These are phyloP conservation scores for Prionace glauca DNA, from an alignment of 2,797 vertebrate species.

Conservation along the genomic window DNA sequence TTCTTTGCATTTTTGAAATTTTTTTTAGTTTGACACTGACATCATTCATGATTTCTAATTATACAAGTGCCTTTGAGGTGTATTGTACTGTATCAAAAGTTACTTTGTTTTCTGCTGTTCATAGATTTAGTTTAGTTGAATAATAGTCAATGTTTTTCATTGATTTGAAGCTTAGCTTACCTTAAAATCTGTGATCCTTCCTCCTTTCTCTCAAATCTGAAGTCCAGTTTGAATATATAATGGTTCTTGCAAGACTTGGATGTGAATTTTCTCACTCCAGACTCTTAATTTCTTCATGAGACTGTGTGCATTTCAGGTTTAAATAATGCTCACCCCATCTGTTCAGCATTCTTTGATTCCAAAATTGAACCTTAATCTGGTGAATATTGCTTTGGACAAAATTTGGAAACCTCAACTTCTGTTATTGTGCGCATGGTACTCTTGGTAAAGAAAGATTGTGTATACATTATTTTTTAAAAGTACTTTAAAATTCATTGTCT, in stretches of 20 bases:
- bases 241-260: not conserved
- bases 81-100: not conserved
- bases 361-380: not conserved
- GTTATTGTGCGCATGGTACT: not conserved
- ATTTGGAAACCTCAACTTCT: not conserved
- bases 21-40: not conserved
- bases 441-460: not conserved
- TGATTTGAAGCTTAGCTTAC: not conserved
- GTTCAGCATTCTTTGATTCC: not conserved
- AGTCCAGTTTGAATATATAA: not conserved
- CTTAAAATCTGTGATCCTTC: not conserved
- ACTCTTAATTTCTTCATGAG: not conserved
- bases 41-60: not conserved
- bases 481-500: not conserved
- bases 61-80: not conserved
- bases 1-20: not conserved
- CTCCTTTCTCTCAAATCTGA: not conserved
- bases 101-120: not conserved
- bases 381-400: not conserved
- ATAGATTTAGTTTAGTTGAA: not conserved
- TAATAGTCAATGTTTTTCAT: not conserved
- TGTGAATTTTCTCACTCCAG: not conserved
- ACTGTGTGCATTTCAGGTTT: not conserved
- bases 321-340: not conserved
- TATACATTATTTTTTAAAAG: not conserved